phyloP scores from a whole-genome alignment of 2,113 vertebrate species.

The Penelope pileata region DNA sequence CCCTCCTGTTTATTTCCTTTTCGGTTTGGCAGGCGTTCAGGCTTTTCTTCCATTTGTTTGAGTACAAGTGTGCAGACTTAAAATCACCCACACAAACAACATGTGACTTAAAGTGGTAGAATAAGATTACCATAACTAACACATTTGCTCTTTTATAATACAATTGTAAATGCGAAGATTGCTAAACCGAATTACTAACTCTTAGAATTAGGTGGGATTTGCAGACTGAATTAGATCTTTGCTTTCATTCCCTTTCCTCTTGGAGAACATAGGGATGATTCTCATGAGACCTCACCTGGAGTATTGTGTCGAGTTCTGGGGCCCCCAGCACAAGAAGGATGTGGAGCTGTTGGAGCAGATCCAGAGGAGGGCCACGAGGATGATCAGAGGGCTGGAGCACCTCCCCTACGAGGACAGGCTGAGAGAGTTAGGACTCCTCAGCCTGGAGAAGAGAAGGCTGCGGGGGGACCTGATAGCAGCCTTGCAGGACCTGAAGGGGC shows the following conservation, averaged over 20 bases:
- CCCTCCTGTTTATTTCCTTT: slow-evolving; percentile 21
- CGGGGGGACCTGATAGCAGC: too few relatives aligned
- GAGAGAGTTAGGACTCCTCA: too few relatives aligned
- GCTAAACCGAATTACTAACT: not conserved
- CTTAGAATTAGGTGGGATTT: not conserved
- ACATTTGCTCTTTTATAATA: not conserved
- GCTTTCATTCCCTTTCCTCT: not conserved
- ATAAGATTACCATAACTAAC: slow-evolving; percentile 6
- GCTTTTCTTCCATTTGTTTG: slow-evolving; percentile 23
- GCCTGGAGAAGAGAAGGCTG: too few relatives aligned
- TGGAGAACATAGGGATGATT: not conserved
- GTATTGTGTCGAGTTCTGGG: too few relatives aligned
- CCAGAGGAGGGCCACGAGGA: too few relatives aligned
- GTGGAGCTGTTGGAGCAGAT: too few relatives aligned
- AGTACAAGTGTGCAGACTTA: not conserved
- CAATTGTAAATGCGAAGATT: not conserved
- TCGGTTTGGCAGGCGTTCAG: not conserved
- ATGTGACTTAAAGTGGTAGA: slow-evolving; percentile 8
- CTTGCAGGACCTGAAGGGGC: too few relatives aligned
- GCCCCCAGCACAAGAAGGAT: too few relatives aligned
- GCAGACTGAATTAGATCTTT: not conserved
- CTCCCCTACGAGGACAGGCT: too few relatives aligned
- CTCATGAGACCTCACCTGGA: too few relatives aligned
- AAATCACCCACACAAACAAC: not conserved
- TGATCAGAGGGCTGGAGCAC: too few relatives aligned